Percentiles rank a stretch among this genome's conserved stretches.
These are phyloP conservation scores for Leiothrix lutea DNA, from an alignment of 2,113 vertebrate genomes.

Conservation along the genomic window DNA sequence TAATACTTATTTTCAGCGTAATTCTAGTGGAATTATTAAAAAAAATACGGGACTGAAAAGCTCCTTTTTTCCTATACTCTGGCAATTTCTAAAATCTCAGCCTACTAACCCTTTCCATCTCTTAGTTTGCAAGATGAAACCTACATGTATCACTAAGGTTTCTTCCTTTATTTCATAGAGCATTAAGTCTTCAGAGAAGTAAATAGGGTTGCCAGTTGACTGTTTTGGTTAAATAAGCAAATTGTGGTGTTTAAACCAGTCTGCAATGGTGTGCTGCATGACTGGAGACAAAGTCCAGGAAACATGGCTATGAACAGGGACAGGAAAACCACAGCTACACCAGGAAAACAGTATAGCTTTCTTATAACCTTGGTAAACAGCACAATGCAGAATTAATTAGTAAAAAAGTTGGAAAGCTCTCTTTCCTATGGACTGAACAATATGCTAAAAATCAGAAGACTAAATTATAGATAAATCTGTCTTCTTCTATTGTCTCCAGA, in stretches of 20 bases:
- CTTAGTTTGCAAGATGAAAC: background rate
- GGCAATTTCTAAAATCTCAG: background rate
- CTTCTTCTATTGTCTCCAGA: background rate
- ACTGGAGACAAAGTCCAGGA: background rate
- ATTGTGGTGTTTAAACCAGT: background rate
- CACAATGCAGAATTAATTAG: background rate
- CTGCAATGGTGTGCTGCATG: background rate
- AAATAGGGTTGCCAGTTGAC: background rate
- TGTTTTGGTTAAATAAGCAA: background rate
- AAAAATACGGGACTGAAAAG: no score
- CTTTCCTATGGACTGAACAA: background rate
- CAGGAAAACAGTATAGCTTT: no score
- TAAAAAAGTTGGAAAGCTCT: background rate
- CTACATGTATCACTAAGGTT: accelerated
- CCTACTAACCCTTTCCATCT: background rate
- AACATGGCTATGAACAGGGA: background rate
- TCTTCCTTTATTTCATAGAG: background rate
- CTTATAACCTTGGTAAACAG: no score
- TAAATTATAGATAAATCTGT: background rate
- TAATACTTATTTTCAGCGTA: background rate
- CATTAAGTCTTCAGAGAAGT: background rate
- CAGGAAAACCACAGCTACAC: background rate
- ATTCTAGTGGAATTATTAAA: background rate
- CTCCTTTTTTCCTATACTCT: background rate
- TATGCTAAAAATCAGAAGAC: background rate